These are phyloP conservation scores for Bellardia pandia DNA, from an alignment of 2,888 invertebrate species.

Conservation along the genomic window DNA sequence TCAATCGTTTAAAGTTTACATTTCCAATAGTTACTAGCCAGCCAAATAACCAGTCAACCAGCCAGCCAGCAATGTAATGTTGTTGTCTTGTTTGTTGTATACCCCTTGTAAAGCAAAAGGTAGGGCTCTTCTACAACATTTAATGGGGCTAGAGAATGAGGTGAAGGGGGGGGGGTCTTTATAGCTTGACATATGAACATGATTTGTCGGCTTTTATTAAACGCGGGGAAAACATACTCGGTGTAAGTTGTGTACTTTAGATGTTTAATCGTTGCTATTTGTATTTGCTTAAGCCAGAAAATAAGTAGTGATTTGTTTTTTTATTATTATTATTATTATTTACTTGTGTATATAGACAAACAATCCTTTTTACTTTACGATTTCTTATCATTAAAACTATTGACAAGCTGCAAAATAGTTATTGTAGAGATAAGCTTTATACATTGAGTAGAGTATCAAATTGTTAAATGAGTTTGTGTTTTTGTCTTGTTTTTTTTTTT, in stretches of 20 bases:
- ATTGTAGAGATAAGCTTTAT: conserved; percentile 32
- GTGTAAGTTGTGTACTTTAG: conserved; percentile 75
- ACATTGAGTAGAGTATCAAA: background rate
- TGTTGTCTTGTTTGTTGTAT: background rate
- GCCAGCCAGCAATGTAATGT: background rate
- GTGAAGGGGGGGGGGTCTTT: background rate
- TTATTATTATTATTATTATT: conserved; percentile 19
- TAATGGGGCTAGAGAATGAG: background rate
- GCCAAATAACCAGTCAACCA: background rate
- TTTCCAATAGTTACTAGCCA: conserved; percentile 75
- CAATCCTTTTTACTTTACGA: conserved; percentile 18
- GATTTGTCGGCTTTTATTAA: conserved; percentile 73
- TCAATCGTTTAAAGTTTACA: conserved; percentile 81
- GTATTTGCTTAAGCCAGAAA: conserved; percentile 51
- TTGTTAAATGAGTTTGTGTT: background rate
- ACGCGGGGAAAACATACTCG: conserved; percentile 28
- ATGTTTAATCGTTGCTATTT: conserved; percentile 65
- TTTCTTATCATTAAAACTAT: conserved; percentile 38
- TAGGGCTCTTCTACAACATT: background rate
- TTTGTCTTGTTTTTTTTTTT: background rate
- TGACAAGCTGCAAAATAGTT: conserved; percentile 46
- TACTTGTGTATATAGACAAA: background rate
- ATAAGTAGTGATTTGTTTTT: conserved; percentile 48
- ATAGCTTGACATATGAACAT: conserved; percentile 67
- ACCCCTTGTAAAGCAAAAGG: background rate